A percentile compares a stretch with the other conserved stretches of the same genome.
Evolutionary conservation across 2,888 invertebrate genomes (phyloP).

Genomic region (Drosophila tanythrix): DNA sequence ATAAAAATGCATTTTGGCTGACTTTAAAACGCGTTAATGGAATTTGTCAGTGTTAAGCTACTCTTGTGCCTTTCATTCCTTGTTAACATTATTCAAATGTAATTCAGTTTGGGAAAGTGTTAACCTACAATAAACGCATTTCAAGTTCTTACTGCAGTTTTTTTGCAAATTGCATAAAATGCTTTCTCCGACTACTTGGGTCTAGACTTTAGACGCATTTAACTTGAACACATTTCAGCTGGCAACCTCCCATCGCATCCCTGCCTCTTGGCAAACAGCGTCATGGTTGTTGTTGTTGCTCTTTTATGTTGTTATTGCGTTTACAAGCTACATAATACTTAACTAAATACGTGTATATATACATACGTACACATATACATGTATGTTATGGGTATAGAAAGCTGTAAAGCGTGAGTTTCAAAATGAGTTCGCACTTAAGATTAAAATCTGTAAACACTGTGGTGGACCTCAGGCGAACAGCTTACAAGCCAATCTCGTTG

Average conservation of each 20-base stretch:
- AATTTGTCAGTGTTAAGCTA: neutral
- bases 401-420: constrained; percentile 62
- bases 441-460: constrained; percentile 62
- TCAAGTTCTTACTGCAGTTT: constrained; percentile 4
- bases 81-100: neutral
- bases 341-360: constrained; percentile 17
- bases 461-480: constrained; percentile 3
- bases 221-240: constrained; percentile 14
- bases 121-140: neutral
- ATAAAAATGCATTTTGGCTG: neutral
- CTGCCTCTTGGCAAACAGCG: constrained; percentile 16
- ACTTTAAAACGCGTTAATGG: neutral
- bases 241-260: neutral
- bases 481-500: neutral
- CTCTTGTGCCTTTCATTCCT: neutral
- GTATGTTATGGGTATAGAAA: constrained; percentile 24
- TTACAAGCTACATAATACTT: constrained; percentile 40
- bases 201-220: constrained; percentile 33
- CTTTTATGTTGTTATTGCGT: constrained; percentile 48
- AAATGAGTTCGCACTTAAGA: constrained; percentile 72
- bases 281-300: constrained; percentile 29
- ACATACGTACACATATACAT: neutral
- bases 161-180: constrained; percentile 12
- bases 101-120: constrained; percentile 5
- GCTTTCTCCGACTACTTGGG: neutral